Conservation (phyloP, 2,888 invertebrate genomes). For the Ethmia dodecea region DNA sequence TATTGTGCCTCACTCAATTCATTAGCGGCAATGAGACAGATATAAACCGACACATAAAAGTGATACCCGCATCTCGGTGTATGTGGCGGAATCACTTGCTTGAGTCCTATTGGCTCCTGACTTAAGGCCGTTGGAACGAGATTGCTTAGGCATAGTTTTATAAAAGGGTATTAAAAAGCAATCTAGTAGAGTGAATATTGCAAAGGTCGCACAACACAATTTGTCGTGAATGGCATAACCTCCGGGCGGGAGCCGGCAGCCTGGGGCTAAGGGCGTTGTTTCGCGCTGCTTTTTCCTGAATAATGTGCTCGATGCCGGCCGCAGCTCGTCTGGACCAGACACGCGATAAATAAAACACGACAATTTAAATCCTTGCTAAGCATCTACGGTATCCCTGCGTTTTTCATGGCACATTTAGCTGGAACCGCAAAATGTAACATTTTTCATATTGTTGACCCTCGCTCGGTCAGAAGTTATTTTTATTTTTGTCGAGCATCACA, state of each 20-base stretch:
- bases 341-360: conserved; percentile 22
- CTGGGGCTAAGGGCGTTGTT: conserved; percentile 7
- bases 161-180: conserved; percentile 8
- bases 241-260: not conserved
- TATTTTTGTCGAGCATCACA: not conserved
- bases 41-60: conserved; percentile 14
- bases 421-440: conserved; percentile 4
- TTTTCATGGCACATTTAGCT: conserved; percentile 10
- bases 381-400: conserved; percentile 15
- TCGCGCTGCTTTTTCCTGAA: conserved; percentile 6
- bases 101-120: too few species aligned
- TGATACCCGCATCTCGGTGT: too few species aligned
- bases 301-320: conserved; percentile 18
- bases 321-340: conserved; percentile 15
- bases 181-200: conserved; percentile 1
- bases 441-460: conserved; percentile 4
- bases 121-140: too few species aligned
- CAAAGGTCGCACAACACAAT: conserved; percentile 4
- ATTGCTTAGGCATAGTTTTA: too few species aligned
- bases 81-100: too few species aligned
- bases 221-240: conserved; percentile 4
- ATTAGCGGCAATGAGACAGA: conserved; percentile 28
- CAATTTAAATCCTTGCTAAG: conserved; percentile 18
- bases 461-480: conserved; percentile 1
- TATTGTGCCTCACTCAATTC: conserved; percentile 25